Conservation (phyloP, 2,797 vertebrate species). For the Bryconaethiops microstoma region DNA sequence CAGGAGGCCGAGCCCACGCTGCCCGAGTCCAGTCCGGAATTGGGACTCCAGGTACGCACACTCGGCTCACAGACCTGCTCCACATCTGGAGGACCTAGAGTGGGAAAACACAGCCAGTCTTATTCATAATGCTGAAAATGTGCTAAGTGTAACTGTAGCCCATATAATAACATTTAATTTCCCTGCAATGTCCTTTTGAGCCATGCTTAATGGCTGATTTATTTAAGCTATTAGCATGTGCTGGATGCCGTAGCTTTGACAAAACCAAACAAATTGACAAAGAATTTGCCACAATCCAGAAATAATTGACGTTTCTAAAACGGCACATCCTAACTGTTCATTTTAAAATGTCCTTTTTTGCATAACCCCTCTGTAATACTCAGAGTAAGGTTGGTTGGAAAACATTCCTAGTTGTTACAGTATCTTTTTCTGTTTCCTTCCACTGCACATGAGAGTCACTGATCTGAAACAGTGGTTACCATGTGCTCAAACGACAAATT, state of each 20-base stretch:
- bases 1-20: slow-evolving; percentile 86
- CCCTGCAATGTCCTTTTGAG: background rate
- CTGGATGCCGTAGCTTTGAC: background rate
- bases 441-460: background rate
- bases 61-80: slow-evolving; percentile 96
- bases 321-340: background rate
- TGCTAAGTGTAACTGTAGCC: background rate
- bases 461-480: background rate
- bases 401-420: background rate
- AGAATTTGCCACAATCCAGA: slow-evolving; percentile 7
- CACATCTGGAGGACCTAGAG: slow-evolving; percentile 90
- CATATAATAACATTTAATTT: slow-evolving; percentile 12
- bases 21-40: slow-evolving; percentile 81
- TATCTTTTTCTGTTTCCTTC: background rate
- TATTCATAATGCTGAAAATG: background rate
- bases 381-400: too few species aligned
- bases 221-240: background rate
- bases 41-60: slow-evolving; percentile 96
- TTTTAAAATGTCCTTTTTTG: background rate
- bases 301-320: background rate
- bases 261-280: background rate
- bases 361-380: background rate
- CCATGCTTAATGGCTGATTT: background rate
- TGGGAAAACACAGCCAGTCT: slow-evolving; percentile 3
- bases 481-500: slow-evolving; percentile 7